These are phyloP conservation scores for Hofmannophila pseudospretella DNA, from an alignment of 2,888 invertebrate species.

Conservation along the genomic window DNA sequence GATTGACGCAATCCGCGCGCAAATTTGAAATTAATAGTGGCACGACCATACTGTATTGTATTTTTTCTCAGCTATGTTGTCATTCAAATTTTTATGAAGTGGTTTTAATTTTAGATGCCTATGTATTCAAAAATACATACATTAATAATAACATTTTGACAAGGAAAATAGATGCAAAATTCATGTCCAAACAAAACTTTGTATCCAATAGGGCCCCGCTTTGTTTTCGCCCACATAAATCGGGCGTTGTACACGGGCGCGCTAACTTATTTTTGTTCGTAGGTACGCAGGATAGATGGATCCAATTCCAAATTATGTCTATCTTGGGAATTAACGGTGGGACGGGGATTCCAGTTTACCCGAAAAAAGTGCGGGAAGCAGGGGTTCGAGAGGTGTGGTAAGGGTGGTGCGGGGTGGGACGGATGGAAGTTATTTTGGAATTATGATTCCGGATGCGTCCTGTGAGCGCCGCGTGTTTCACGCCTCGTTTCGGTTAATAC, in stretches of 20 bases:
- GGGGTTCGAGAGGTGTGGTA: constrained; percentile 32
- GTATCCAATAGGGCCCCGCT: constrained; percentile 38
- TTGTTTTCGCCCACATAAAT: constrained; percentile 68
- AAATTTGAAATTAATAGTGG: too few species aligned
- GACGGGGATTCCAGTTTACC: constrained; percentile 74
- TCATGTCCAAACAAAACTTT: constrained; percentile 27
- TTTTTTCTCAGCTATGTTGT: too few species aligned
- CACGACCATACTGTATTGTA: too few species aligned
- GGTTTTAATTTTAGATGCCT: too few species aligned
- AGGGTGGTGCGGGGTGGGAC: constrained; percentile 36
- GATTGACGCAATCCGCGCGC: too few species aligned
- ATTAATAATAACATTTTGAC: not conserved
- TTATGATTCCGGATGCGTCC: constrained; percentile 77
- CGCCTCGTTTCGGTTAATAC: constrained; percentile 71
- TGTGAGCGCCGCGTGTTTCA: constrained; percentile 66
- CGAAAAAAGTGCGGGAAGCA: constrained; percentile 60
- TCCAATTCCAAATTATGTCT: constrained; percentile 80
- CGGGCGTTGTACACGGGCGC: constrained; percentile 40
- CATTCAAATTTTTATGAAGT: too few species aligned
- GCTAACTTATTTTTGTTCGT: constrained; percentile 73
- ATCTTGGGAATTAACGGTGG: constrained; percentile 78
- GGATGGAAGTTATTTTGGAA: constrained; percentile 74
- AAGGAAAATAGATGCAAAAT: constrained; percentile 18
- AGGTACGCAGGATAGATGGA: constrained; percentile 75
- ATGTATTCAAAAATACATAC: too few species aligned